phyloP scores from a whole-genome alignment of 2,797 vertebrate genomes.

The Capromys pilorides region DNA sequence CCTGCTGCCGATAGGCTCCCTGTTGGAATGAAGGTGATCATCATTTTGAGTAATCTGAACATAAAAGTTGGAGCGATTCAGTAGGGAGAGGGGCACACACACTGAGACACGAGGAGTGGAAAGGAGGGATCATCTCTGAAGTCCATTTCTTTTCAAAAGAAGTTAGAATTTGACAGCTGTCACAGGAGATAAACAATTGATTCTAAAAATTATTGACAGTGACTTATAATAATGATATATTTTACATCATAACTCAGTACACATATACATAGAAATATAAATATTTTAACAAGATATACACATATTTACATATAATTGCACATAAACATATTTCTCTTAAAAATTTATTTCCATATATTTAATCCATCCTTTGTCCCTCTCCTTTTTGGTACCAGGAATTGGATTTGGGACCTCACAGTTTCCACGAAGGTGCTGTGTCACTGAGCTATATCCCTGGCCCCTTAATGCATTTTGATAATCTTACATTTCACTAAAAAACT shows the following conservation, averaged over 20 bases:
- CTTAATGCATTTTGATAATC: neutral
- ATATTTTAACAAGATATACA: slow-evolving; percentile 1
- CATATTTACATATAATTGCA: neutral
- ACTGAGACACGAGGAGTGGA: neutral
- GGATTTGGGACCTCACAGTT: no score
- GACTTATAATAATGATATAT: slow-evolving; percentile 8
- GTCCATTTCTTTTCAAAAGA: neutral
- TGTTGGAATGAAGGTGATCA: neutral
- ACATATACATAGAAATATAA: neutral
- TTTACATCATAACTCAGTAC: neutral
- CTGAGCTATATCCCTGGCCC: no score
- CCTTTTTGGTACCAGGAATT: no score
- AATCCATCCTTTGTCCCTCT: neutral
- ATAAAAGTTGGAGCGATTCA: neutral
- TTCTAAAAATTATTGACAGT: slow-evolving; percentile 50
- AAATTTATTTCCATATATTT: neutral
- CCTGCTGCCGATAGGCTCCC: neutral
- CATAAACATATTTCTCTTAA: neutral
- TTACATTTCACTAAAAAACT: neutral
- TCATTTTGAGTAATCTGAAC: neutral
- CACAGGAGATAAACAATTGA: neutral
- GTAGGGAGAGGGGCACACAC: neutral
- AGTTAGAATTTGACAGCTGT: slow-evolving; percentile 4
- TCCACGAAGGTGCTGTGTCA: no score
- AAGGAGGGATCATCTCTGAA: neutral